Conservation (phyloP, 1,140 invertebrate genomes). For the Drosophila subobscura region DNA sequence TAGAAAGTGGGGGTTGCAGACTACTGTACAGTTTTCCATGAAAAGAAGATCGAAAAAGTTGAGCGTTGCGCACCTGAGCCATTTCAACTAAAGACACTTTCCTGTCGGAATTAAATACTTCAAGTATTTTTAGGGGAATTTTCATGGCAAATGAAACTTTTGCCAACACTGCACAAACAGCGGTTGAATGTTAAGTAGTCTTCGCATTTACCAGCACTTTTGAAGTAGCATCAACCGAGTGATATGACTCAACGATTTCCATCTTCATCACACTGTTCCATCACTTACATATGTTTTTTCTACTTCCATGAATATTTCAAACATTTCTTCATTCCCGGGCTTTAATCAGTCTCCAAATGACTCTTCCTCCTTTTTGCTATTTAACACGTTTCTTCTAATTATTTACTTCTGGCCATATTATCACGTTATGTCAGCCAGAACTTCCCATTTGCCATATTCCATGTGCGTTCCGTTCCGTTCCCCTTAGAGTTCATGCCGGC, state of each 20-base stretch:
- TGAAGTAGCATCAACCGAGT: too few species aligned
- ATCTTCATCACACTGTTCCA: too few species aligned
- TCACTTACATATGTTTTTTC: too few species aligned
- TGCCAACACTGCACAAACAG: too few species aligned
- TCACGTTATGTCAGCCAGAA: constrained; percentile 43
- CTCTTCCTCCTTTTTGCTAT: neutral
- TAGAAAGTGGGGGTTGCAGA: constrained; percentile 15
- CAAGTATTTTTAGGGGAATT: neutral
- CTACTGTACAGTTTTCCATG: constrained; percentile 16
- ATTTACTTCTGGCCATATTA: constrained; percentile 48
- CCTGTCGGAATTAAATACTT: neutral
- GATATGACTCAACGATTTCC: too few species aligned
- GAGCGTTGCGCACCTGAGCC: too few species aligned
- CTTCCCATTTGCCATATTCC: constrained; percentile 12
- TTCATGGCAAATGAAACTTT: too few species aligned
- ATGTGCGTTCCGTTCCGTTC: constrained; percentile 15
- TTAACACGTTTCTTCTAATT: constrained; percentile 41
- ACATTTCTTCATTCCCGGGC: constrained; percentile 2
- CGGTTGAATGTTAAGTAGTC: too few species aligned
- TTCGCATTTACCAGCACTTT: too few species aligned
- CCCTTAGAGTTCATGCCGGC: constrained; percentile 30
- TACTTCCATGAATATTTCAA: too few species aligned
- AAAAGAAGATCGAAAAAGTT: constrained; percentile 5
- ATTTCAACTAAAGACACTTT: too few species aligned
- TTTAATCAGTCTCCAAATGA: constrained; percentile 17